A percentile compares a stretch with the other conserved stretches of the same genome.
These are phyloP conservation scores for Diacarnus erythraeanus DNA, from an alignment of 37 sponge, comb jelly and placozoan species.

Conservation along the genomic window DNA sequence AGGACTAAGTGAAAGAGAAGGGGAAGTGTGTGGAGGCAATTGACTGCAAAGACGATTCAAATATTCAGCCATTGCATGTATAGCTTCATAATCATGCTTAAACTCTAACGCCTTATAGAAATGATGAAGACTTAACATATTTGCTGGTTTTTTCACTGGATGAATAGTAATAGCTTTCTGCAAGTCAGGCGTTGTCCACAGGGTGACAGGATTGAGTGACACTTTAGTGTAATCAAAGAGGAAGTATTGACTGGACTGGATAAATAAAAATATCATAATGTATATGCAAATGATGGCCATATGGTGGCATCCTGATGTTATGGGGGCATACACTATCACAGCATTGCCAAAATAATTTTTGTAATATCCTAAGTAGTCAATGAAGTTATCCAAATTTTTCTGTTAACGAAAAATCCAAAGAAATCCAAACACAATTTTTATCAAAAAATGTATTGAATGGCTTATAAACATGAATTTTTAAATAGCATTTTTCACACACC, in stretches of 20 bases:
- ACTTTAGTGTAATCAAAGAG: conserved; percentile 22
- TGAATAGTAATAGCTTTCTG: conserved; percentile 41
- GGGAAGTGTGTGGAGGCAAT: conserved; percentile 15
- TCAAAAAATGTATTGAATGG: no score
- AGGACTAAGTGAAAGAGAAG: conserved; percentile 9
- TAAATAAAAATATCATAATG: not conserved
- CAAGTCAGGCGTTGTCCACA: conserved; percentile 42
- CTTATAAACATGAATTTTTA: no score
- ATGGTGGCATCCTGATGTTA: not conserved
- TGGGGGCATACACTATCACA: not conserved
- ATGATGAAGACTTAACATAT: conserved; percentile 55
- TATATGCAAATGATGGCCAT: not conserved
- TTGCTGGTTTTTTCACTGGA: conserved; percentile 53
- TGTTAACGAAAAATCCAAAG: not conserved
- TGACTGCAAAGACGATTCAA: conserved; percentile 13
- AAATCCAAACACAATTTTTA: no score
- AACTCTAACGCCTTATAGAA: conserved; percentile 38
- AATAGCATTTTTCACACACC: no score
- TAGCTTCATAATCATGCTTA: conserved; percentile 6
- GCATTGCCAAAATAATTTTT: no score
- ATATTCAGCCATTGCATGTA: conserved; percentile 9
- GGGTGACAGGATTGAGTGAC: conserved; percentile 25
- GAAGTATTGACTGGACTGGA: conserved; percentile 19
- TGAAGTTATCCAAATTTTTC: no score
- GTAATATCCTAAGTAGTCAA: no score